A percentile compares a stretch with the other conserved stretches of the same genome.
Evolutionary conservation across 1,140 invertebrate species (phyloP).

Genomic region (Drosophila setifemur): DNA sequence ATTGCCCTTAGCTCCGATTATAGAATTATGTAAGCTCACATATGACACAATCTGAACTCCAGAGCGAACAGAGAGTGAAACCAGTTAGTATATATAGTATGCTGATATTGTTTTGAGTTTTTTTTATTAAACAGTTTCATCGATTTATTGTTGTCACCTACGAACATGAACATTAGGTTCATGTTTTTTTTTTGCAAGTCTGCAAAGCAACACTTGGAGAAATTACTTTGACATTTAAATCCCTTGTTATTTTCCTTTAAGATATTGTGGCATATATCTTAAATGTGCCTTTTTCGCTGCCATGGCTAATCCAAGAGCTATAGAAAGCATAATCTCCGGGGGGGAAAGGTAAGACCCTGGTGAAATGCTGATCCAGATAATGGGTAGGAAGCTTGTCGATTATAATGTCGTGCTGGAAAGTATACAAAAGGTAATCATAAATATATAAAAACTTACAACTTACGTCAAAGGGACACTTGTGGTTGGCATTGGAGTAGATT

Average conservation of each 20-base stretch:
- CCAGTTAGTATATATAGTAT: not conserved
- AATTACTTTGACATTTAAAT: no score
- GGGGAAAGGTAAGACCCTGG: conserved; percentile 9
- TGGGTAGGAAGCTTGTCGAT: conserved; percentile 5
- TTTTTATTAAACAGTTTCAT: not conserved
- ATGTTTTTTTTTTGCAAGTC: not conserved
- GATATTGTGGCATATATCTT: conserved; percentile 6
- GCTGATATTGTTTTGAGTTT: not conserved
- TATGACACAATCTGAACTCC: not conserved
- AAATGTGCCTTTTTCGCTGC: not conserved
- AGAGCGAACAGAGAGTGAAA: not conserved
- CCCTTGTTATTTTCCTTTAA: not conserved
- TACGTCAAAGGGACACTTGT: conserved; percentile 15
- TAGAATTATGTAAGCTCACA: conserved; percentile 3
- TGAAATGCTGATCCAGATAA: conserved; percentile 6
- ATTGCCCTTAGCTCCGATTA: conserved; percentile 28
- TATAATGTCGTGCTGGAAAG: conserved; percentile 5
- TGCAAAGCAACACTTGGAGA: not conserved
- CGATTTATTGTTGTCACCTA: not conserved
- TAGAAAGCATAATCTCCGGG: conserved; percentile 9
- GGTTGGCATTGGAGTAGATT: conserved; percentile 9
- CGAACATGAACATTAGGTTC: no score
- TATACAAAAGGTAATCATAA: no score
- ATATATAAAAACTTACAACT: not conserved
- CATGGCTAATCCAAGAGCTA: conserved; percentile 4